These are phyloP conservation scores for Cephonodes hylas DNA, from an alignment of 2,888 invertebrate species.

Conservation along the genomic window DNA sequence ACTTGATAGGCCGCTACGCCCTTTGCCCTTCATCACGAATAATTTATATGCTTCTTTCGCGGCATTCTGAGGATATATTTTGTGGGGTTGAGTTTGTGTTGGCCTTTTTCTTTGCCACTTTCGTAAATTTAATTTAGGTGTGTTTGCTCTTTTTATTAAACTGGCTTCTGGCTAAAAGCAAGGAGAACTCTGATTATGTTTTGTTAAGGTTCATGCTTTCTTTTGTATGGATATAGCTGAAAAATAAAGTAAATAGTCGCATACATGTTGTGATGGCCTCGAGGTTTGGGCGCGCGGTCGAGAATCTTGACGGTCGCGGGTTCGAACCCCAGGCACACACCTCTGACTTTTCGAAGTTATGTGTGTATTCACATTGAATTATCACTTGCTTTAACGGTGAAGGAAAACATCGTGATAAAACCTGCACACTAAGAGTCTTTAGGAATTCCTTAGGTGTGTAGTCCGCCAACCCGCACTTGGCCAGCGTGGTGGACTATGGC, in stretches of 20 bases:
- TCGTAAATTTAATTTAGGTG: background rate
- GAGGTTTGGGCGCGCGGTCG: too few species aligned
- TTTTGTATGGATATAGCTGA: background rate
- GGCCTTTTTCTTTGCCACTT: background rate
- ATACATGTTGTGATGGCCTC: too few species aligned
- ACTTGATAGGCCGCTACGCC: background rate
- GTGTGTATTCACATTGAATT: too few species aligned
- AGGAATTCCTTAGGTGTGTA: too few species aligned
- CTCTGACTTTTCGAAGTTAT: too few species aligned
- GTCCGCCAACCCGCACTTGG: too few species aligned
- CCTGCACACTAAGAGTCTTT: too few species aligned
- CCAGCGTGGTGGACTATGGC: too few species aligned
- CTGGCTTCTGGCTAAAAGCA: background rate
- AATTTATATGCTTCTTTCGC: background rate
- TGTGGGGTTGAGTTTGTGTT: background rate
- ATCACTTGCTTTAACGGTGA: too few species aligned
- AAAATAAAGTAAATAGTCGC: background rate
- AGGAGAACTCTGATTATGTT: background rate
- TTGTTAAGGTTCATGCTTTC: background rate
- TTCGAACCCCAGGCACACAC: too few species aligned
- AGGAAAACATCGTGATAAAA: too few species aligned
- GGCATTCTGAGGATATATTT: background rate
- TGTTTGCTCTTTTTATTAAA: background rate
- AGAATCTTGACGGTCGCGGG: too few species aligned
- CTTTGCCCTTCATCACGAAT: background rate